Evolutionary conservation across 2,888 invertebrate species (phyloP), one percentile per base, ranked within the genome.

Genomic region (Hypercompe scribonia): DNA sequence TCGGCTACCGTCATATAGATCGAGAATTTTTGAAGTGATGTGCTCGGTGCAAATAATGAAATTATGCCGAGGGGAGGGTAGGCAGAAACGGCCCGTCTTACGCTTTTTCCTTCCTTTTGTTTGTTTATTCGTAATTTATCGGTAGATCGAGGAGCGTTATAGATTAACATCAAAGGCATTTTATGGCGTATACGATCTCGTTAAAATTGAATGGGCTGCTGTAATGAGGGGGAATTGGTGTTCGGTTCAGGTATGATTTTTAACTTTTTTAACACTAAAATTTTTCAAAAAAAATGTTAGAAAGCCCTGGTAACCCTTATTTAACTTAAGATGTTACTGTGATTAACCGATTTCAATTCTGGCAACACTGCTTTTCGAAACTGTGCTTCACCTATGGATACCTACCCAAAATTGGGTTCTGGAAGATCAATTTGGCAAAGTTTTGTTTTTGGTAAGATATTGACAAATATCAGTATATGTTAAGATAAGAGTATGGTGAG

Each of bases 111-210:
- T 87, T 84, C 81, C 87, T 89, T 90, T 92, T 91, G 92, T 93
- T 92, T 93, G 92, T 91, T 89, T 90, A 91, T 91, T 90, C 91
- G 89, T 90, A 91, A 92, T 92, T 92, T 93, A 92, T 92, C 92
- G 92, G 91, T 87, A 91, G 92, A 93, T 93, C 91, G 90, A 87
- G 88, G 87, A 87, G 85, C 87, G 89, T 87, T 90, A 90, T 90
- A 92, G 92, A 93, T 93, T 92, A 92, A 92, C 91, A 92, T 93
- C 93, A 93, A 93, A 93, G 90, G 89, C 84, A 81, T 83, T 85
- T 88, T 84, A 87, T 81, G 80, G 87, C 83, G 87, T 87, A 85
- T 86, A 88, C 86, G 89, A 87, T 84, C 87, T 89, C 90, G 90
- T 91, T 90, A 91, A 92, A 90, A 91, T 91, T 91, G 90, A 91